These are phyloP conservation scores for Dusona sp. DNA, from an alignment of 2,888 invertebrate genomes.

Conservation along the genomic window DNA sequence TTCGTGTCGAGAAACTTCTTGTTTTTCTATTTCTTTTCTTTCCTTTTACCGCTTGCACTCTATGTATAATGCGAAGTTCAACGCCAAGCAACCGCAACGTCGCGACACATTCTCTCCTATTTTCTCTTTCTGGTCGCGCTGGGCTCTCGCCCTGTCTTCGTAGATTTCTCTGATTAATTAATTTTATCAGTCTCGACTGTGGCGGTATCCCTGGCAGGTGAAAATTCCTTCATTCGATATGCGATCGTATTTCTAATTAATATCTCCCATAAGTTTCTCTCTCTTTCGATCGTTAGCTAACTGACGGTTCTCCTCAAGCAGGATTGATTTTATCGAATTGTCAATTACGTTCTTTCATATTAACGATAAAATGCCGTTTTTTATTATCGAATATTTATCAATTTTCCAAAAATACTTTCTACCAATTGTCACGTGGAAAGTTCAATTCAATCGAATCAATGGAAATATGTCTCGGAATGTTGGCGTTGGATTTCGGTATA, in stretches of 20 bases:
- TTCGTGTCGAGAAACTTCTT: neutral
- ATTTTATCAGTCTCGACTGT: constrained; percentile 63
- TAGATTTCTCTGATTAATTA: constrained; percentile 66
- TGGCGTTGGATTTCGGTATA: neutral
- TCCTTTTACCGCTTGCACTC: constrained; percentile 9
- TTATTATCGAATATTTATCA: neutral
- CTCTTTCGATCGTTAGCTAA: neutral
- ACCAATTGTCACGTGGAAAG: neutral
- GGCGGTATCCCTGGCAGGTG: constrained; percentile 8
- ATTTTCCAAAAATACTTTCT: neutral
- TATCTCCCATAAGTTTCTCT: neutral
- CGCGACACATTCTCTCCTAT: constrained; percentile 3
- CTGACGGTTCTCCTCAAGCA: neutral
- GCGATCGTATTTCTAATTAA: constrained; percentile 29
- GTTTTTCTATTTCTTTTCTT: constrained; percentile 9
- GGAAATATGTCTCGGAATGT: neutral
- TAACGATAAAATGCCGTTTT: constrained; percentile 13
- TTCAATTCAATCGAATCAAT: neutral
- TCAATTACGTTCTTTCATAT: constrained; percentile 45
- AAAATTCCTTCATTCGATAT: constrained; percentile 38
- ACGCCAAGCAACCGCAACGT: constrained; percentile 5
- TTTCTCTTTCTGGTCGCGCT: constrained; percentile 23
- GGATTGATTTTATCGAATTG: constrained; percentile 43
- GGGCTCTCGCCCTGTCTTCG: constrained; percentile 37
- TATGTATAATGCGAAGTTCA: constrained; percentile 10